Conservation (phyloP, 2,888 invertebrate species). For the Palloptera scutellata region DNA sequence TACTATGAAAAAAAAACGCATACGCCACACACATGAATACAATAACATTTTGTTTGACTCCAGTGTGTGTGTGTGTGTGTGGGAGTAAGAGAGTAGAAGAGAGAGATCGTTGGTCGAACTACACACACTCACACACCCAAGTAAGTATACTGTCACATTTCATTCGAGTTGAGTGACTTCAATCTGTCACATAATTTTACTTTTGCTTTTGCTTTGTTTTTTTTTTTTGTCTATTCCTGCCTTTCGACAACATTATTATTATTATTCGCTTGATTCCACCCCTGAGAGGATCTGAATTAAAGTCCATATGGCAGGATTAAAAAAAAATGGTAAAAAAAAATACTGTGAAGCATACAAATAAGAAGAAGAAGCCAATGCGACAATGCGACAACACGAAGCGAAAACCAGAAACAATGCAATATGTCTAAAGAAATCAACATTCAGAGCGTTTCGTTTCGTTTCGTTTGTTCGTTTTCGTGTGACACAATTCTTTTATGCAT, state of each 20-base stretch:
- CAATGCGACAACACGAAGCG: not conserved
- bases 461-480: slow-evolving; percentile 43
- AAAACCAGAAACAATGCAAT: no score
- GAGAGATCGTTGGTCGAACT: not conserved
- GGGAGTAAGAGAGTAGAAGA: no score
- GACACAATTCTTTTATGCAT: slow-evolving; percentile 51
- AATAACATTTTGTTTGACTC: no score
- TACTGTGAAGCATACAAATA: not conserved
- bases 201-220: slow-evolving; percentile 23
- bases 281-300: slow-evolving; percentile 47
- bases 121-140: slow-evolving; percentile 26
- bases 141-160: slow-evolving; percentile 53
- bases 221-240: slow-evolving; percentile 19
- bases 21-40: no score
- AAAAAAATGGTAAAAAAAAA: slow-evolving; percentile 48
- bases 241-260: slow-evolving; percentile 17
- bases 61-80: no score
- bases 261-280: slow-evolving; percentile 44
- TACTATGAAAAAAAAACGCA: no score
- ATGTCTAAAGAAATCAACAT: no score
- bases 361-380: not conserved
- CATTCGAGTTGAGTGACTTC: slow-evolving; percentile 63
- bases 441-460: not conserved
- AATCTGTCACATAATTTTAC: slow-evolving; percentile 56
- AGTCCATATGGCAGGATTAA: slow-evolving; percentile 65